phyloP scores from a whole-genome alignment of 1,140 invertebrate species.

The Tetraneura akinire region DNA sequence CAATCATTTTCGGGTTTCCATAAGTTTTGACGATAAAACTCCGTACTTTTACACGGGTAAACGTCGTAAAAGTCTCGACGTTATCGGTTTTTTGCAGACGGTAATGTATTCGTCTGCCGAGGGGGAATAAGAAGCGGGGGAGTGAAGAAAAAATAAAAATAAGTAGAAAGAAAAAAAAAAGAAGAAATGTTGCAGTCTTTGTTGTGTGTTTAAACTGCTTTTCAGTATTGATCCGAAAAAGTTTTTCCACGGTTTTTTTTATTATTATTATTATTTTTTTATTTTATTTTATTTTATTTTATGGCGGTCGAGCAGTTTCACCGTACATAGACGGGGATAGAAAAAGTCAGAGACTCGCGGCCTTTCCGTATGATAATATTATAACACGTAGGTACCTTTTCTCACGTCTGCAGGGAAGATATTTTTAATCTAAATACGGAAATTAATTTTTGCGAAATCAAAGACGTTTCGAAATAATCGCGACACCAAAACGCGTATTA shows the following conservation, averaged over 20 bases:
- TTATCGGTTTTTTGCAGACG: conserved; percentile 46
- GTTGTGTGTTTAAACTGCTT: conserved; percentile 51
- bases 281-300: conserved; percentile 26
- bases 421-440: conserved; percentile 29
- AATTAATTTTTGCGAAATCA: conserved; percentile 18
- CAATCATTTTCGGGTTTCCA: conserved; percentile 28
- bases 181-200: conserved; percentile 49
- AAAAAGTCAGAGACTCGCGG: conserved; percentile 28
- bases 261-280: conserved; percentile 13
- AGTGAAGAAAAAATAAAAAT: background rate
- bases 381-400: background rate
- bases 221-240: conserved; percentile 50
- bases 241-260: conserved; percentile 44
- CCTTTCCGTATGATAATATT: background rate
- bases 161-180: background rate
- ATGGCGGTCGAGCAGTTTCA: conserved; percentile 1
- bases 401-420: conserved; percentile 13
- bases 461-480: too few relatives aligned
- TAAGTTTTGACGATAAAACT: conserved; percentile 38
- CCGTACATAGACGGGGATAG: too few relatives aligned
- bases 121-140: too few relatives aligned
- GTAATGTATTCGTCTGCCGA: conserved; percentile 48
- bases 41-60: conserved; percentile 40
- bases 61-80: conserved; percentile 50
- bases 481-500: too few relatives aligned